These are phyloP conservation scores for Sebastes glaucus DNA, from an alignment of 2,797 vertebrate species.

Conservation along the genomic window DNA sequence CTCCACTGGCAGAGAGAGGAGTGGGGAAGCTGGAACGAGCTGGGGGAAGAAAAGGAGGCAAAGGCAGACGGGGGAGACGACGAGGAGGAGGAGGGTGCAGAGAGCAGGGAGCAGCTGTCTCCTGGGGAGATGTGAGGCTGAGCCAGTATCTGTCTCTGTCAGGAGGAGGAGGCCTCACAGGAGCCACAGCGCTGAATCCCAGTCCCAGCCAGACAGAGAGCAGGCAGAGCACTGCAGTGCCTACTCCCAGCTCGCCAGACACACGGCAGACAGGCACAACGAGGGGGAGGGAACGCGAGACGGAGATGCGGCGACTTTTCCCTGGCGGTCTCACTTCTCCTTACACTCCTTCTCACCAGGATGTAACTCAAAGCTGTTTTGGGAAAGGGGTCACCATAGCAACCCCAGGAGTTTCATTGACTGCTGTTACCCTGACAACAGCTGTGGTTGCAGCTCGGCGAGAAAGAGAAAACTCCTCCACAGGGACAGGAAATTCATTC, in stretches of 20 bases:
- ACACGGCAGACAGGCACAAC: conserved; percentile 46
- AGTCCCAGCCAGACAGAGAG: conserved; percentile 57
- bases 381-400: conserved; percentile 81
- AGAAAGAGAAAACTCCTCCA: conserved; percentile 79
- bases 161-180: conserved; percentile 70
- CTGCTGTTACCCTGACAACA: conserved; percentile 81
- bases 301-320: conserved; percentile 40
- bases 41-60: conserved; percentile 55
- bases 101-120: conserved; percentile 65
- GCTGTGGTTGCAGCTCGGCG: conserved; percentile 74
- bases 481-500: conserved; percentile 77
- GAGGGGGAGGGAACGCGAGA: conserved; percentile 44
- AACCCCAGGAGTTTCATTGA: conserved; percentile 80
- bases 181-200: conserved; percentile 54
- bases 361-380: conserved; percentile 72
- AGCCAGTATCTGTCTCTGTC: conserved; percentile 74
- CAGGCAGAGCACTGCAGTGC: conserved; percentile 43
- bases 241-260: conserved; percentile 58
- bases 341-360: conserved; percentile 65
- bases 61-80: conserved; percentile 19
- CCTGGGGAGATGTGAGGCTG: conserved; percentile 61
- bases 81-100: conserved; percentile 28
- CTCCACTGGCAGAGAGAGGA: conserved; percentile 72
- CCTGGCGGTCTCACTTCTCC: conserved; percentile 72
- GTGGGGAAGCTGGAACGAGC: conserved; percentile 43